Base-by-base conservation (phyloP, 2,888 invertebrate species). In the Chrysodeixis includens region DNA sequence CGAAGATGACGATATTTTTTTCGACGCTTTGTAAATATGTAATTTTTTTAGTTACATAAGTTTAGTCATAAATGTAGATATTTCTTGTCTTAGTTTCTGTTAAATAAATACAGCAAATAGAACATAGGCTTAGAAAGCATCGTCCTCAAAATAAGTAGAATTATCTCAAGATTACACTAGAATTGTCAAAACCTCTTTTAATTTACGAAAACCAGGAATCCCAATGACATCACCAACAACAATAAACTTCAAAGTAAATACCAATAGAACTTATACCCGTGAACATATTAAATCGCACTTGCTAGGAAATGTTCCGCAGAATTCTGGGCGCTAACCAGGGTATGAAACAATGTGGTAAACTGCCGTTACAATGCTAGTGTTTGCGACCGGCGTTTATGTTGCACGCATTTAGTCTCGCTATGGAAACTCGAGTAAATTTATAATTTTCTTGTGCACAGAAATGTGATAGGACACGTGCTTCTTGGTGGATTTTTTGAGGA, bases 331-430 rank as follows among this genome's bases (percentile, higher is more conserved):
- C 71, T 62, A 20, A 70, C 12, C 59, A 14, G 60, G 14, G 58
- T 56, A 22, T 65, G 66, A 67, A 77, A 74, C 78, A 72, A 74
- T 66, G 78, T 78, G 55, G 65, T 49, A 22, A 80, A 80, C 35
- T 52, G n/a, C 8, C 51, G 62, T 67, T 74, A 78, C 79, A 57
- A 61, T 80, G 80, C 58, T 71, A 71, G 62, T 49, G 63, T 69
- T 79, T 57, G 69, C 22, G 64, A 65, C 55, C 26, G 52, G 56
- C 32, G 56, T 63, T 71, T 54, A 62, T 40, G 26, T 54, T 61
- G 66, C 54, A 40, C 51, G 62, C 52, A 56, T 70, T 75, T 52
- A 56, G 51, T 55, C 55, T 30, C 62, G 51, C 62, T 61, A 32
- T 46, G 40, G 18, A 40, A 60, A 35, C 22, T 53, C 20, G 46